phyloP scores from a whole-genome alignment of 2,797 vertebrate genomes.

The Orestias chungarensis region DNA sequence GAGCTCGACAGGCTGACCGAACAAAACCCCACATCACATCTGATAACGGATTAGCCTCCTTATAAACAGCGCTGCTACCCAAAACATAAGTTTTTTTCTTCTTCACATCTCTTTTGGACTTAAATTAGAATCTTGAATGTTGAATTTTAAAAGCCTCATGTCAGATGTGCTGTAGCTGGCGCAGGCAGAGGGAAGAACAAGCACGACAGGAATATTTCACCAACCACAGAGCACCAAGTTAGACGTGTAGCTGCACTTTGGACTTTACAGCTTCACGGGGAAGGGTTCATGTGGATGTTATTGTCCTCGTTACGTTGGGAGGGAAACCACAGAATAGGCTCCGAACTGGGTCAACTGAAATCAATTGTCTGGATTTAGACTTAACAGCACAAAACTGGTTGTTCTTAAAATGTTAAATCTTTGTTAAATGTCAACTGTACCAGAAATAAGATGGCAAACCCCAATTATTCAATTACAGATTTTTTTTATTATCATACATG shows the following conservation, averaged over 20 bases:
- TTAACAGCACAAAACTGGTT: neutral
- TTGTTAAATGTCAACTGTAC: neutral
- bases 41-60: neutral
- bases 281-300: neutral
- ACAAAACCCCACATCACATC: neutral
- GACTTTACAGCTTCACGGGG: neutral
- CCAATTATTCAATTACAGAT: no score
- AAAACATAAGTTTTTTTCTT: neutral
- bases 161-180: neutral
- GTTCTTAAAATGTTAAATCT: neutral
- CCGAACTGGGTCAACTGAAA: neutral
- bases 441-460: neutral
- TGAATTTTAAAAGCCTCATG: neutral
- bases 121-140: neutral
- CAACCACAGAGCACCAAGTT: neutral
- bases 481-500: no score
- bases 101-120: neutral
- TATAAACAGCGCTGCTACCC: neutral
- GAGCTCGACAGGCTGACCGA: neutral
- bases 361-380: neutral
- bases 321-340: neutral
- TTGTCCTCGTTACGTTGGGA: neutral
- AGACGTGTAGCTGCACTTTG: neutral
- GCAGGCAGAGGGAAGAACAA: neutral
- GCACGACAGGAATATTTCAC: no score